Percentiles rank a stretch among this genome's conserved stretches.
phyloP scores from a whole-genome alignment of 2,888 invertebrate genomes.

The Resseliella maxima region DNA sequence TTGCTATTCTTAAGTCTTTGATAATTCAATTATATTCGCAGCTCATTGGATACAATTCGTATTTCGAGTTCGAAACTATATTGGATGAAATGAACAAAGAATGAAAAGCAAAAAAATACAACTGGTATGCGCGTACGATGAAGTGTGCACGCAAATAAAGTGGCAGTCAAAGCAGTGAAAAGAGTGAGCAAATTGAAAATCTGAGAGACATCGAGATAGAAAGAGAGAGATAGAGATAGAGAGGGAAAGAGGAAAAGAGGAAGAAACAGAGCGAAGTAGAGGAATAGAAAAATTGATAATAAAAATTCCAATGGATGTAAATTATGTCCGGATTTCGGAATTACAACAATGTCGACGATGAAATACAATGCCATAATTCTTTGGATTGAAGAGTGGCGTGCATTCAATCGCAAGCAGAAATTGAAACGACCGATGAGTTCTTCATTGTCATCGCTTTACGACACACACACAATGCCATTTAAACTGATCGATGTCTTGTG shows the following conservation, averaged over 20 bases:
- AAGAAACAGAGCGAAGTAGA: neutral
- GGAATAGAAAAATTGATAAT: conserved; percentile 1
- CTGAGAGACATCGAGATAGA: too few species aligned
- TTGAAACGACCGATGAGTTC: too few species aligned
- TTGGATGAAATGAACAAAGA: too few species aligned
- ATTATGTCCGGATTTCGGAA: neutral
- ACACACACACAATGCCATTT: neutral
- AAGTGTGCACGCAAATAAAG: conserved; percentile 9
- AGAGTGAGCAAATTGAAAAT: neutral
- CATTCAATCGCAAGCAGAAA: neutral
- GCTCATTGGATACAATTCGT: conserved; percentile 31
- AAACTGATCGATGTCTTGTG: conserved; percentile 39
- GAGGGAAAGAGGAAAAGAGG: neutral
- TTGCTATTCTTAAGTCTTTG: too few species aligned
- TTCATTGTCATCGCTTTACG: neutral
- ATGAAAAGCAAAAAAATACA: too few species aligned
- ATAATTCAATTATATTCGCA: conserved; percentile 42
- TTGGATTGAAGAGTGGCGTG: neutral
- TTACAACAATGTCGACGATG: neutral
- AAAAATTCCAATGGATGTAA: conserved; percentile 31
- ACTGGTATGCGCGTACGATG: neutral
- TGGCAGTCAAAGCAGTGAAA: neutral
- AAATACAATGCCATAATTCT: conserved; percentile 9
- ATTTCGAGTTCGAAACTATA: neutral
- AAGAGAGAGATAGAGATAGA: neutral